Evolutionary conservation across 2,797 vertebrate species (phyloP), one percentile per base, ranked within the genome.

Genomic region (Anguilla pacifica): DNA sequence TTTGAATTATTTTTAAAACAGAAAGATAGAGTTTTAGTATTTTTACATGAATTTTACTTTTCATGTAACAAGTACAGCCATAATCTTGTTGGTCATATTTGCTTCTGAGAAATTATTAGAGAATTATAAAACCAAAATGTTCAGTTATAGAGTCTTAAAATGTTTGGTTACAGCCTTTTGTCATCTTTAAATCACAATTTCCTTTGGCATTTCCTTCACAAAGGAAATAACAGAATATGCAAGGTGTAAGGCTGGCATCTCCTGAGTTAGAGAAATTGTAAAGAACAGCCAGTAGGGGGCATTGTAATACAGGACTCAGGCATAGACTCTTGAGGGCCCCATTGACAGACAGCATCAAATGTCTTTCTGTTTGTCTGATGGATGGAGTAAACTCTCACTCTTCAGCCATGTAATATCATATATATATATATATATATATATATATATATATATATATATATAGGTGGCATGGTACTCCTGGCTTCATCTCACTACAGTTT

Each of bases 221-320:
- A 39, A 43, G 43, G 3, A 39, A 74, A 74, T 13, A 35, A 3
- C 28, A 35, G 13, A 13, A 13, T 13, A 9, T 74, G 3, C 5
- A 70, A 61, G 59, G 7, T 7, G 7, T 28, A 3, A 74, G 70
- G 70, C 70, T 28, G n/a, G 67, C 61, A 64, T 25, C 25, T 72
- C 67, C 10, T 77, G 15, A 15, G 72, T 3, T 6, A 35, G 72
- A 17, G 11, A 17, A 77, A 77, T 17, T 13, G 31, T 35, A 19
- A 25, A 0, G 43, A 17, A 77, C 13, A 6, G 31, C 89, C 94
- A 95, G 90, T 0, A 93, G 94, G 91, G 91, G 94, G 89, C 89
- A 90, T 6, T 83, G 88, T 90, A 93, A 82, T 84, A 90, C 85
- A 85, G 28, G 61, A 59, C 72, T 51, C 43, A 25, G 77, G 70